Percentiles rank a stretch among this genome's conserved stretches.
Evolutionary conservation across 2,797 vertebrate genomes (phyloP).

Genomic region (Gallinago stenura): DNA sequence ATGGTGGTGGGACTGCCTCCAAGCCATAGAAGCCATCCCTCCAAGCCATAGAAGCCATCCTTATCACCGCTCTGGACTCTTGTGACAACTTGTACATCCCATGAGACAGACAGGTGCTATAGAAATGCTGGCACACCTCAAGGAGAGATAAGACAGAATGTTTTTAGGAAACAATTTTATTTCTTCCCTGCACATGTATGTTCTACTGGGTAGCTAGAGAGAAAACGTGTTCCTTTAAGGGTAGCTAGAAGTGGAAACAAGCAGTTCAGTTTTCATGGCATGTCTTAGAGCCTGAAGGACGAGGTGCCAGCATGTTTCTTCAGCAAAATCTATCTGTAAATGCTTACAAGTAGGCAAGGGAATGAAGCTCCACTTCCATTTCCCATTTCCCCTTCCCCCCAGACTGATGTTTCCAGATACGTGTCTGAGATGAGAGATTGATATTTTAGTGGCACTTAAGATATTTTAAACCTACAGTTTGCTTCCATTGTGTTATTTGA

Average conservation of each 20-base stretch:
- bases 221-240: neutral
- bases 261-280: neutral
- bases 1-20: neutral
- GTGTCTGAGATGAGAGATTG: neutral
- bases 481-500: neutral
- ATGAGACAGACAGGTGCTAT: fast-evolving
- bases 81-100: neutral
- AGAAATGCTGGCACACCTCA: neutral
- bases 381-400: neutral
- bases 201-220: neutral
- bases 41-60: neutral
- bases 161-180: neutral
- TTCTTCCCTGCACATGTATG: neutral
- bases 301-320: neutral
- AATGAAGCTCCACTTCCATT: neutral
- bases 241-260: neutral
- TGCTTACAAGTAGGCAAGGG: neutral
- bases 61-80: neutral
- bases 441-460: neutral
- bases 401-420: neutral
- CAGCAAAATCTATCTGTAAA: neutral
- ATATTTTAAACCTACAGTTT: neutral
- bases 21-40: neutral
- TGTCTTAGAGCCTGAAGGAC: neutral
- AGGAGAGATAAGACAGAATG: neutral